phyloP scores from a whole-genome alignment of 2,797 vertebrate species.

The Podarcis siculus region DNA sequence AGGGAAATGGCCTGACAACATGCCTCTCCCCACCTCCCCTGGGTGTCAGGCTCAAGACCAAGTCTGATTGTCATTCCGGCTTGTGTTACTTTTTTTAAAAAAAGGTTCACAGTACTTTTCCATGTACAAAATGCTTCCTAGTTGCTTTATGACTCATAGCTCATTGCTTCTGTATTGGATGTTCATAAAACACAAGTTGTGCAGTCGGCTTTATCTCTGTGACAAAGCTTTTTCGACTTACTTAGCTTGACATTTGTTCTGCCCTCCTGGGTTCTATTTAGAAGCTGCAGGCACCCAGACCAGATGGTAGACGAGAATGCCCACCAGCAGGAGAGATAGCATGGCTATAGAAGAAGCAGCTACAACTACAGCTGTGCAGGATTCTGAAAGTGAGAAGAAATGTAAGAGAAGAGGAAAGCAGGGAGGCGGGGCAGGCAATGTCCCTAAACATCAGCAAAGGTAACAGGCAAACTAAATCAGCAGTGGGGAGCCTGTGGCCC shows the following conservation, averaged over 20 bases:
- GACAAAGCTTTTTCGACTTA: background rate
- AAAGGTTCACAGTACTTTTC: background rate
- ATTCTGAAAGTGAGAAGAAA: constrained; percentile 14
- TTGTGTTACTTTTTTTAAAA: background rate
- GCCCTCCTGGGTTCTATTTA: background rate
- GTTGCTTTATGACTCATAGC: background rate
- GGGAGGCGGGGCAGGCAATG: background rate
- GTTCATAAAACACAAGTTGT: background rate
- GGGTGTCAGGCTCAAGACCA: background rate
- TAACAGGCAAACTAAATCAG: background rate
- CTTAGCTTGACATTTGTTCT: background rate
- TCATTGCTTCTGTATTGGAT: background rate
- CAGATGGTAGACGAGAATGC: background rate
- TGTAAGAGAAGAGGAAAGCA: background rate
- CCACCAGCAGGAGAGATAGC: background rate
- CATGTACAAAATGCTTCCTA: background rate
- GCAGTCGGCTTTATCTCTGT: background rate
- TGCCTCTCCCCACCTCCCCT: background rate
- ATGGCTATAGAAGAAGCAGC: background rate
- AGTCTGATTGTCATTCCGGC: background rate
- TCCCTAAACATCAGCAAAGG: background rate
- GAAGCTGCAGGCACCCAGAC: background rate
- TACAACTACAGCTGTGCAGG: background rate
- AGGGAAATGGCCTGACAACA: too few species aligned
- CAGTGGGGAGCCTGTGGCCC: background rate